Base-by-base conservation (phyloP, 2,113 vertebrate species). In the Menura novaehollandiae region DNA sequence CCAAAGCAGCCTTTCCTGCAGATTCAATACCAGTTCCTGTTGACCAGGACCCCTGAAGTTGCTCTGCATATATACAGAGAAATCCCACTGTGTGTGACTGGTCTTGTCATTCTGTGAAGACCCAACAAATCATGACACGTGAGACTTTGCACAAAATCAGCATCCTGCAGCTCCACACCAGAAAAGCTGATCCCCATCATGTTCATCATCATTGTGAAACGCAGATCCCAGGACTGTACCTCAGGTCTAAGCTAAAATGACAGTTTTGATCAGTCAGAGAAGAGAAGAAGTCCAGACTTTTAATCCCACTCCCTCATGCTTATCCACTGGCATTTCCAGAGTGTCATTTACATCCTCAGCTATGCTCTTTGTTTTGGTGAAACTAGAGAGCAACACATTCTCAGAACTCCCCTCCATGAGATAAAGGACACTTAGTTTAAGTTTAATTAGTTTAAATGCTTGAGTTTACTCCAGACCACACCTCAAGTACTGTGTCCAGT, bases 91-190 rank as follows among this genome's bases (percentile, higher is more conserved):
- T 9, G 9, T 55, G 13, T 47, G 63, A n/a, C 22, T 58, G 39
- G 20, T 67, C 51, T 71, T n/a, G 26, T 44, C 60, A 16, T 22
- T 63, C 32, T 3, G 28, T 23, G 43, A n/a, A 56, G 35, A 72
- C 33, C 68, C 1, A 69, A 30, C 2, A 66, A 55, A 22, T 59
- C 30, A 24, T 2, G 6, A 43, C 35, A 66, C 0, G 0, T 53
- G 53, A 75, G 27, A 52, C 22, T 79, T 76, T 33, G 49, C 17
- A 51, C 8, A 86, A 88, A 80, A 83, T 52, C 62, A 83, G 33
- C 9, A 17, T 73, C 53, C 32, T 69, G 51, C 27, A 80, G 11
- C 13, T 82, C 47, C 44, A 53, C 10, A 13, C 4, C 11, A 21
- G 37, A 44, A 47, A 77, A 47, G 53, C 22, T 37, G 22, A 85